Evolutionary conservation across 2,888 invertebrate species (phyloP), one percentile per base, ranked within the genome.

Genomic region (Hoplodrina ambigua): DNA sequence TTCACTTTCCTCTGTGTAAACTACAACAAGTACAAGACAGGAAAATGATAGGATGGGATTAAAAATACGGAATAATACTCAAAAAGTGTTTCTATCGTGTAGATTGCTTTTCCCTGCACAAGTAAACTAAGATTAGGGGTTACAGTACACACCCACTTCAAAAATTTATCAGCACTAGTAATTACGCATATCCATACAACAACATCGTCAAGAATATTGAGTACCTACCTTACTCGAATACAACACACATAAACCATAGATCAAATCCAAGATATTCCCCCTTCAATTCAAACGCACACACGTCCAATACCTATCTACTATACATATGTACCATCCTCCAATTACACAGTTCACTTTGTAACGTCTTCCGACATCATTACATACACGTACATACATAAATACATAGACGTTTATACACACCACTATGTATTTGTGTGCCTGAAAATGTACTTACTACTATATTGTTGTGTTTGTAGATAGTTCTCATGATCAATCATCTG

Each of bases 311-410:
- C 11, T 52, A 46, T 46, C 11, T 52, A 44, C 25, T n/a, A 56
- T 20, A 56, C 19, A 11, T 56, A 37, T 63, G 44, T 60, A 57
- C 17, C n/a, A 30, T 25, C 57, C n/a, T 63, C 63, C 74, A 78
- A 77, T 77, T 73, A 73, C 69, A 73, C 76, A 61, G 69, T 69
- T 69, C 78, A 78, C 78, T 78, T 77, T 78, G 73, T 78, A 73
- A 60, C 69, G 55, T 69, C 74, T 73, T 73, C 73, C 46, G 44
- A 60, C 44, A 57, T 68, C 74, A 73, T 78, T 72, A 72, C 17
- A 53, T 54, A 49, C n/a, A 57, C 11, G 44, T 56, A 17, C 15
- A 30, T 52, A 67, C 17, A 46, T 59, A 69, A 4, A 17, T n/a
- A 46, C 30, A 54, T 41, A 52, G 37, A 15, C 15, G 17, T 7